These are phyloP conservation scores for Coremacera marginata DNA, from an alignment of 2,888 invertebrate genomes.

Conservation along the genomic window DNA sequence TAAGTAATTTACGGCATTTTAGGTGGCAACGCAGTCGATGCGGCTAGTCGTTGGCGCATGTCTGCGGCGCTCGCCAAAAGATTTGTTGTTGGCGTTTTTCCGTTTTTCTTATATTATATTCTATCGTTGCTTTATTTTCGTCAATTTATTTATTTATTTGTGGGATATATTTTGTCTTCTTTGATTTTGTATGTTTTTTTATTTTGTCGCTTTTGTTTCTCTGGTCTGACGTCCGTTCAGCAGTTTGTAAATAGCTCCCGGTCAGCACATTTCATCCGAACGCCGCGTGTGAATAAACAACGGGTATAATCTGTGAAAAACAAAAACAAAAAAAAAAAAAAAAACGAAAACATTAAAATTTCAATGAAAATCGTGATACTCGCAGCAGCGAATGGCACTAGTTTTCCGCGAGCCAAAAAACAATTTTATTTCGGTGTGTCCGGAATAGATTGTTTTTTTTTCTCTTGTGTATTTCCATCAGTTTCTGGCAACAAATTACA, in stretches of 20 bases:
- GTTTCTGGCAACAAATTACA: too few relatives aligned
- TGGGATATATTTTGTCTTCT: too few relatives aligned
- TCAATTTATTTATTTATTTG: slow-evolving; percentile 26
- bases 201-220: slow-evolving; percentile 31
- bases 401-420: slow-evolving; percentile 46
- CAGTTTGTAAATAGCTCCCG: slow-evolving; percentile 63
- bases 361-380: slow-evolving; percentile 29
- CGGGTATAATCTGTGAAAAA: slow-evolving; percentile 12
- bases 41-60: slow-evolving; percentile 18
- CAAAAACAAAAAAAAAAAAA: slow-evolving; percentile 21
- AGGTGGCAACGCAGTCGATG: slow-evolving; percentile 25
- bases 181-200: slow-evolving; percentile 20
- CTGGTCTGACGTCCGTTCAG: slow-evolving; percentile 36
- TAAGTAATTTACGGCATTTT: slow-evolving; percentile 19
- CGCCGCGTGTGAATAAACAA: background rate
- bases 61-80: slow-evolving; percentile 9
- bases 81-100: slow-evolving; percentile 31
- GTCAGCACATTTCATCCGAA: slow-evolving; percentile 56
- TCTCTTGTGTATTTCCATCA: background rate
- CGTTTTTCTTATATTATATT: background rate
- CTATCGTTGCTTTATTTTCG: slow-evolving; percentile 17
- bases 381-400: slow-evolving; percentile 40
- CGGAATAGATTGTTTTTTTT: background rate
- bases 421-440: background rate
- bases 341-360: slow-evolving; percentile 29